A percentile compares a stretch with the other conserved stretches of the same genome.
These are phyloP conservation scores for Argopecten irradians DNA, from an alignment of 1,140 invertebrate species.

Conservation along the genomic window DNA sequence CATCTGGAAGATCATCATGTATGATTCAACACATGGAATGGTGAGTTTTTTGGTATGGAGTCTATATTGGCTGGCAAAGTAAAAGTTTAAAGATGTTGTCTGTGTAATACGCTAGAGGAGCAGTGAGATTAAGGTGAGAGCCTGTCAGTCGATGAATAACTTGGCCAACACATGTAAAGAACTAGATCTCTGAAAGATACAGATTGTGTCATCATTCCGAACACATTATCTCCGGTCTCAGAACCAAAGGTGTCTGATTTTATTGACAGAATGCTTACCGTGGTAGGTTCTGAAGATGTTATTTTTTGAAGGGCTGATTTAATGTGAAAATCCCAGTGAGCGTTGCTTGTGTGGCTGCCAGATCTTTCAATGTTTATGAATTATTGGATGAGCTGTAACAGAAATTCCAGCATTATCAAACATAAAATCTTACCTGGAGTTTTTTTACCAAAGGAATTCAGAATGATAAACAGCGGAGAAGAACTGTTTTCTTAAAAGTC, in stretches of 20 bases:
- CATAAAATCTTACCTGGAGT: not conserved
- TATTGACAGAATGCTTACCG: not conserved
- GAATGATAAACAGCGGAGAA: too few relatives aligned
- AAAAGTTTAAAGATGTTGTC: not conserved
- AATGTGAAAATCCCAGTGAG: not conserved
- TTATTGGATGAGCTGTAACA: not conserved
- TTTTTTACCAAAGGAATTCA: too few relatives aligned
- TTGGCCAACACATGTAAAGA: not conserved
- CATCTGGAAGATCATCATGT: not conserved
- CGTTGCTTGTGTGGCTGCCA: not conserved
- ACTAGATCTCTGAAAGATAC: not conserved
- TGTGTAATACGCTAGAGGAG: too few relatives aligned
- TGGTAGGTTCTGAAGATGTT: not conserved
- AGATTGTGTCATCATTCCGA: not conserved
- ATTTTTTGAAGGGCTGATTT: too few relatives aligned
- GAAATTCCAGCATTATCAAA: not conserved
- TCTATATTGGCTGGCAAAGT: not conserved
- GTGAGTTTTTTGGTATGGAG: not conserved
- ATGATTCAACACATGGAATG: not conserved
- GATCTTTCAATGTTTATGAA: not conserved
- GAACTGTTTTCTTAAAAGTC: too few relatives aligned
- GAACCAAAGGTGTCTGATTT: not conserved
- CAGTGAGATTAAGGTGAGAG: not conserved
- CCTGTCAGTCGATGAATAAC: not conserved
- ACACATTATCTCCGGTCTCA: not conserved